Evolutionary conservation across 2,888 invertebrate genomes (phyloP).

Genomic region (Xestia c-nigrum): DNA sequence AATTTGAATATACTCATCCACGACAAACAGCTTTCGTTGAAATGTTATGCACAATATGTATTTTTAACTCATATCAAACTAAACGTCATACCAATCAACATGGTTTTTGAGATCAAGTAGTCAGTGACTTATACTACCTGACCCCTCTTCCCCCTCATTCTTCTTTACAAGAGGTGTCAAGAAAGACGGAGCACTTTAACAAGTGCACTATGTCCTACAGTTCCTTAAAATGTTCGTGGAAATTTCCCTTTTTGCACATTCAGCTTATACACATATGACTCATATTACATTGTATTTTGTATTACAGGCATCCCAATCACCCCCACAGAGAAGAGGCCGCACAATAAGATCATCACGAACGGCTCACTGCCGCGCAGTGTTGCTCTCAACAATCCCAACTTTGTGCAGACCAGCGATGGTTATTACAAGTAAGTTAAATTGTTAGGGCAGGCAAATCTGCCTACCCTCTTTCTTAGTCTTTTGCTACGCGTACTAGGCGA

Average conservation of each 20-base stretch:
- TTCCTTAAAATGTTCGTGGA: background rate
- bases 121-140: too few species aligned
- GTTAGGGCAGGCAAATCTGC: too few species aligned
- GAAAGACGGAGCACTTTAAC: background rate
- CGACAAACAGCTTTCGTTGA: too few species aligned
- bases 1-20: too few species aligned
- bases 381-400: slow-evolving; percentile 86
- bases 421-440: slow-evolving; percentile 84
- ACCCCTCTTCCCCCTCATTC: background rate
- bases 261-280: background rate
- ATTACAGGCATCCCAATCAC: slow-evolving; percentile 89
- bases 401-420: slow-evolving; percentile 88
- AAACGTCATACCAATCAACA: too few species aligned
- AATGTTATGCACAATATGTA: too few species aligned
- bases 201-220: background rate
- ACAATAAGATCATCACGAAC: slow-evolving; percentile 96
- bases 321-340: slow-evolving; percentile 87
- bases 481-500: too few species aligned
- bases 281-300: background rate
- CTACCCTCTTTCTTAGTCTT: too few species aligned
- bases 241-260: background rate
- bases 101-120: background rate
- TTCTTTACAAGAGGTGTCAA: background rate
- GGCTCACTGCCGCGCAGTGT: slow-evolving; percentile 95
- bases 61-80: too few species aligned